Percentiles rank a stretch among this genome's conserved stretches.
Conservation (phyloP, 2,797 vertebrate genomes). For the Bovichtus variegatus region DNA sequence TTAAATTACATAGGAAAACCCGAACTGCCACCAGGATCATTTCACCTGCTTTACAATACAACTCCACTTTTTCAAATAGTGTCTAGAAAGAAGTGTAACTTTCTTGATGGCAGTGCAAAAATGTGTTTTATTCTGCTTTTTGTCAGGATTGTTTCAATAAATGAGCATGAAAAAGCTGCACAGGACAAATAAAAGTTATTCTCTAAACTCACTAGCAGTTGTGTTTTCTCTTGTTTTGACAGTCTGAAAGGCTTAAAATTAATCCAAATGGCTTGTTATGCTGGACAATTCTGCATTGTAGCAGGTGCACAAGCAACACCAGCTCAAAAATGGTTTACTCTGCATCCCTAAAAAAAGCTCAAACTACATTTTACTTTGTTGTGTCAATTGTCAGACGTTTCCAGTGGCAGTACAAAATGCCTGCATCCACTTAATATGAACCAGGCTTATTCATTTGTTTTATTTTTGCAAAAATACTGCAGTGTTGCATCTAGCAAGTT, state of each 20-base stretch:
- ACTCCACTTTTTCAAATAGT: not conserved
- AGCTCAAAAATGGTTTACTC: not conserved
- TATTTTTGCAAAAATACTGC: not conserved
- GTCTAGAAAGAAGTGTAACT: not conserved
- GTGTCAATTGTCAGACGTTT: slow-evolving; percentile 15
- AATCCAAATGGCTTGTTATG: slow-evolving; percentile 10
- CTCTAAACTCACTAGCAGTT: not conserved
- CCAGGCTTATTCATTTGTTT: not conserved
- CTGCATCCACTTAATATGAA: not conserved
- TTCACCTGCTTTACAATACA: not conserved
- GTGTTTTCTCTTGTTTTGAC: not conserved
- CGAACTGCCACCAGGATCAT: not conserved
- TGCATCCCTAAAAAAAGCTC: slow-evolving; percentile 3
- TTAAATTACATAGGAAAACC: too few species aligned
- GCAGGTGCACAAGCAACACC: slow-evolving; percentile 6
- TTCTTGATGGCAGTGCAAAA: not conserved
- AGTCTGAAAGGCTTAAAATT: not conserved
- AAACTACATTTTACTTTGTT: slow-evolving; percentile 13
- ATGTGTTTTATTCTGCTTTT: not conserved
- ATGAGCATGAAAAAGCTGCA: not conserved
- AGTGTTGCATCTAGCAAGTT: not conserved
- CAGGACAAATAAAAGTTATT: not conserved
- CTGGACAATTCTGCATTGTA: not conserved
- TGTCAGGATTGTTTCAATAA: not conserved
- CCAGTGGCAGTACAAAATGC: not conserved